Percentiles rank a stretch among this genome's conserved stretches.
phyloP scores from a whole-genome alignment of 1,140 invertebrate genomes.

The Thaumatotibia leucotreta region DNA sequence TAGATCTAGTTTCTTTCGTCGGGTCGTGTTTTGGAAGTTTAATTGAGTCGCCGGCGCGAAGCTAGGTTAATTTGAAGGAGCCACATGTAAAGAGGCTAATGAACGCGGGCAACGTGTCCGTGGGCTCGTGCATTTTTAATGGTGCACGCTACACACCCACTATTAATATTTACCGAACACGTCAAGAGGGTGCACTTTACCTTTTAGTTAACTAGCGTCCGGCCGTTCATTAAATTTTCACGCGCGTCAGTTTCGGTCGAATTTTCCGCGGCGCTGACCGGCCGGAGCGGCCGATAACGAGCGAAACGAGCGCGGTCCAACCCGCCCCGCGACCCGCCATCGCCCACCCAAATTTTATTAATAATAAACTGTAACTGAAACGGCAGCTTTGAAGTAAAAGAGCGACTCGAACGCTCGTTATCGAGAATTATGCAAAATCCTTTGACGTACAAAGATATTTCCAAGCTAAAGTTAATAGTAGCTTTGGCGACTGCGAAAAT shows the following conservation, averaged over 20 bases:
- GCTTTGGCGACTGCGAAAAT: constrained; percentile 1
- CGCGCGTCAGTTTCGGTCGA: constrained; percentile 74
- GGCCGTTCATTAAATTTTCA: constrained; percentile 76
- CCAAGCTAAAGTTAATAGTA: constrained; percentile 18
- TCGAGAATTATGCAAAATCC: constrained; percentile 64
- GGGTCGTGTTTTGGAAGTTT: not conserved
- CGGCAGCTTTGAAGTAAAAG: constrained; percentile 64
- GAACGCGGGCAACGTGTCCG: constrained; percentile 59
- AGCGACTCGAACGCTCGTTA: constrained; percentile 62
- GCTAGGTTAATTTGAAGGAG: constrained; percentile 40
- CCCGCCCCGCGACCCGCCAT: constrained; percentile 24
- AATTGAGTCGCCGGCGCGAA: constrained; percentile 15
- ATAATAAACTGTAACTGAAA: constrained; percentile 74
- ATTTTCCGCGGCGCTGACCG: constrained; percentile 74
- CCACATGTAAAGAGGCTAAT: constrained; percentile 61
- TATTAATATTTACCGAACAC: constrained; percentile 76
- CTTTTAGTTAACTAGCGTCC: constrained; percentile 77
- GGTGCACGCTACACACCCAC: constrained; percentile 70
- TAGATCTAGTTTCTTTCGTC: not conserved
- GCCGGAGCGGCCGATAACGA: constrained; percentile 62
- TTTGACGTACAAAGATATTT: constrained; percentile 51
- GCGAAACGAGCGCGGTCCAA: constrained; percentile 60
- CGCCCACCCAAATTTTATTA: constrained; percentile 63
- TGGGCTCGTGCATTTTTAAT: constrained; percentile 74
- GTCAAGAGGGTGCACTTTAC: constrained; percentile 76